Evolutionary conservation across 1,140 invertebrate genomes (phyloP), one percentile per base, ranked within the genome.

Genomic region (Mercenaria mercenaria): DNA sequence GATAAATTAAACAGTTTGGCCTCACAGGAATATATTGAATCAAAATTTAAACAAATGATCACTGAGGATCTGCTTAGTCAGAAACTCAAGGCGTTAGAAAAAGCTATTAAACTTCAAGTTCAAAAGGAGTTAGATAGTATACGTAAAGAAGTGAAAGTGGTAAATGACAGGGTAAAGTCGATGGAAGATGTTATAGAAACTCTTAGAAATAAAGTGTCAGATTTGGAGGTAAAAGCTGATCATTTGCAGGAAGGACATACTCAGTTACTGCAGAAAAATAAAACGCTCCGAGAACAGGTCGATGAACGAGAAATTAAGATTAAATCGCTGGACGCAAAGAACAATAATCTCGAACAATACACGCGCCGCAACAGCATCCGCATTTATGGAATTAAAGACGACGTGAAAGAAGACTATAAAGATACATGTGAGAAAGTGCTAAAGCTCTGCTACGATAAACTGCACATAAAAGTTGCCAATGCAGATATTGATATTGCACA

Each of bases 281-380:
- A 52, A 50, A 10, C 4, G n/a, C 29, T 79, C 3, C 20, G 52
- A 56, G 43, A 79, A 34, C 23, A 50, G 29, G 15, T 79, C 2
- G 15, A 50, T 20, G 76, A 50, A 29, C 23, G 47, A 34, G 41
- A 50, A 18, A 13, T 56, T 32, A 79, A 79, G 32, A 29, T 79
- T n/a, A 56, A 52, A 34, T 26, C 50, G 11, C 13, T 29, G 34
- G 43, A 29, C 2, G 29, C 3, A 29, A 34, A 79, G 41, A 79
- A 20, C 26, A 67, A 83, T 37, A 67, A 83, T 37, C 41, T 69
- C 6, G 59, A 83, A 50, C 56, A 83, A 69, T 83, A 83, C 32
- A 83, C 23, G 23, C 81, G 81, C 39, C 8, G 61, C 1, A 67
- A 83, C 41, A 83, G 64, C 39, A 13, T 83, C 26, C 34, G 81